These are phyloP conservation scores for Chroicocephalus ridibundus DNA, from an alignment of 2,113 vertebrate species.

Conservation along the genomic window DNA sequence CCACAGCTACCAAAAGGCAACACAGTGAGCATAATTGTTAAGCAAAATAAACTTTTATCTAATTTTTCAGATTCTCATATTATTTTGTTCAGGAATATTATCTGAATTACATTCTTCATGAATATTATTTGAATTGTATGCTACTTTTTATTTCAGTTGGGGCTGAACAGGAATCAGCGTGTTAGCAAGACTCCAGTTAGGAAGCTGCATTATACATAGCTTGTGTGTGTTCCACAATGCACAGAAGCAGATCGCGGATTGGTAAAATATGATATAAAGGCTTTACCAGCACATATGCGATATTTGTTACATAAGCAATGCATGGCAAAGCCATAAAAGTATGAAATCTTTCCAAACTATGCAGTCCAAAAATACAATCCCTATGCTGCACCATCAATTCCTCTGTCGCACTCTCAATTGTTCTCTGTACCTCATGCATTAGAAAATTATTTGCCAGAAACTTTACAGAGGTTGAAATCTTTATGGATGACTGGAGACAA, in stretches of 20 bases:
- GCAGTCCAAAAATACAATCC: background rate
- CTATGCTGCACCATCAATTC: background rate
- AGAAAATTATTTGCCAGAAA: background rate
- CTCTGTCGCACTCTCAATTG: background rate
- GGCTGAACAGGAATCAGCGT: background rate
- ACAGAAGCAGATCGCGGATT: background rate
- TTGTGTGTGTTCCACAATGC: background rate
- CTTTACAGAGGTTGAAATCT: background rate
- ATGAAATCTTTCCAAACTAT: background rate
- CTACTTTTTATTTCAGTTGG: background rate
- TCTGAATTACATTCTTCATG: background rate
- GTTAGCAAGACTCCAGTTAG: background rate
- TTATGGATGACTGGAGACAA: background rate
- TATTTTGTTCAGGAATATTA: background rate
- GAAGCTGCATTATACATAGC: background rate
- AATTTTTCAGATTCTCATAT: background rate
- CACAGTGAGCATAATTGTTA: background rate
- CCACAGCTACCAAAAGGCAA: background rate
- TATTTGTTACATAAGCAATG: background rate
- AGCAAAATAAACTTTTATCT: background rate
- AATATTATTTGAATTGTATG: background rate
- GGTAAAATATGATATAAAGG: background rate
- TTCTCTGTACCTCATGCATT: background rate
- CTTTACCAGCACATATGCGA: background rate
- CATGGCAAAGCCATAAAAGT: background rate